A percentile compares a stretch with the other conserved stretches of the same genome.
Evolutionary conservation across 2,888 invertebrate species (phyloP).

Genomic region (Ganaspis brasiliensis): DNA sequence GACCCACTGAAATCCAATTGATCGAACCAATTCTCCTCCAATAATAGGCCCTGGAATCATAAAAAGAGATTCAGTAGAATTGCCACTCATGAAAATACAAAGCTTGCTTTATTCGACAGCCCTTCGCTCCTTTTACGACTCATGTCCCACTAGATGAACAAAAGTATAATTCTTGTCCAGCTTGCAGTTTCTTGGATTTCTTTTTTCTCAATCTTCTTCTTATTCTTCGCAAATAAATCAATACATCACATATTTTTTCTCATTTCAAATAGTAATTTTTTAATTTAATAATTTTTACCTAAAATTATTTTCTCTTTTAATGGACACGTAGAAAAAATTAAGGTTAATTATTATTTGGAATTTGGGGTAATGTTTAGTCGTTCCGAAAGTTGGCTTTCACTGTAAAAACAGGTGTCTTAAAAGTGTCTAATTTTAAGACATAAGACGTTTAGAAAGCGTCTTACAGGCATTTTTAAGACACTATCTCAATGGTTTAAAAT

Average conservation of each 20-base stretch:
- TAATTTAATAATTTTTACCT: background rate
- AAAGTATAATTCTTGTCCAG: slow-evolving; percentile 17
- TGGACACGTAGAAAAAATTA: background rate
- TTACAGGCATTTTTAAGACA: too few species aligned
- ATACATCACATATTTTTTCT: too few species aligned
- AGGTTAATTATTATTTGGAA: too few species aligned
- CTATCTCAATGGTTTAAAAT: too few species aligned
- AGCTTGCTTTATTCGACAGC: slow-evolving; percentile 27
- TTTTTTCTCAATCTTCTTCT: background rate
- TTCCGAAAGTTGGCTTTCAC: too few species aligned
- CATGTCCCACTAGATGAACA: slow-evolving; percentile 7
- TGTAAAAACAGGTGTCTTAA: too few species aligned
- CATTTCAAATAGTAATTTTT: too few species aligned
- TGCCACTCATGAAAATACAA: slow-evolving; percentile 32
- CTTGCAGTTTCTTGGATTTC: background rate
- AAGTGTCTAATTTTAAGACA: too few species aligned
- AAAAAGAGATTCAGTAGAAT: slow-evolving; percentile 15
- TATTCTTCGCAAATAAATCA: background rate
- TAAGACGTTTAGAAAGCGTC: too few species aligned
- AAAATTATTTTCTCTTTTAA: background rate
- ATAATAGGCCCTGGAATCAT: slow-evolving; percentile 85
- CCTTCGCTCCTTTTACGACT: background rate
- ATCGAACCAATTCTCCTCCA: slow-evolving; percentile 87
- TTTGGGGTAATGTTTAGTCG: too few species aligned
- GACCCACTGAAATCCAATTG: slow-evolving; percentile 88